phyloP scores from a whole-genome alignment of 2,888 invertebrate species.

The Zaprionus bogoriensis region DNA sequence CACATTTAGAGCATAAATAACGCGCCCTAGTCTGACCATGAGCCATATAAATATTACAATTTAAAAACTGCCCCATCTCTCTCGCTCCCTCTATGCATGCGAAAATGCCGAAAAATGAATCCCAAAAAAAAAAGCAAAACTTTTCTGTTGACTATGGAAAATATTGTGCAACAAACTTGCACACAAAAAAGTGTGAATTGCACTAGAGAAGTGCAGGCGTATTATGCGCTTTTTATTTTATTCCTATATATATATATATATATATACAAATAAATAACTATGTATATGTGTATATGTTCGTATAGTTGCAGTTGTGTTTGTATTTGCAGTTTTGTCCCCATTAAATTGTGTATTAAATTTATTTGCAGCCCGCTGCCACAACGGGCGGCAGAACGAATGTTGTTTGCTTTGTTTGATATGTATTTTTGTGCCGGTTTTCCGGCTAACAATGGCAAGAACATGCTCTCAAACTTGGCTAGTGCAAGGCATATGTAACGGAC shows the following conservation, averaged over 20 bases:
- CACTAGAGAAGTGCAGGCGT: slow-evolving; percentile 22
- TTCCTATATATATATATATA: background rate
- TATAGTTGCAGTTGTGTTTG: background rate
- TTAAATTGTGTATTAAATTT: slow-evolving; percentile 42
- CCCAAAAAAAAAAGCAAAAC: slow-evolving; percentile 24
- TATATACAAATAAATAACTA: too few relatives aligned
- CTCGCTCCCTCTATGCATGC: slow-evolving; percentile 2
- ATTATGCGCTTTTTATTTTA: slow-evolving; percentile 25
- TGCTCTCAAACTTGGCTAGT: slow-evolving; percentile 5
- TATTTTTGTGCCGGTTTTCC: slow-evolving; percentile 10
- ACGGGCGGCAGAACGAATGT: background rate
- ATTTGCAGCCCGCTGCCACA: background rate
- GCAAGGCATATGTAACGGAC: background rate
- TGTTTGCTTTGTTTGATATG: slow-evolving; percentile 25
- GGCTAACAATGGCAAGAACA: slow-evolving; percentile 13
- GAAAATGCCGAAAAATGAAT: slow-evolving; percentile 7
- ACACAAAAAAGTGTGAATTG: slow-evolving; percentile 51
- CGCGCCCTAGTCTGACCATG: slow-evolving; percentile 41
- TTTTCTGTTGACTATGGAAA: slow-evolving; percentile 54
- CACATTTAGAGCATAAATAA: slow-evolving; percentile 44
- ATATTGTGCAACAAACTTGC: slow-evolving; percentile 46
- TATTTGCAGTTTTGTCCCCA: slow-evolving; percentile 14
- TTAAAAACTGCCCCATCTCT: slow-evolving; percentile 47
- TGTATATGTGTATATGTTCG: background rate
- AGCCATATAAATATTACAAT: slow-evolving; percentile 57